Conservation (phyloP, 2,797 vertebrate genomes). For the Cottoperca gobio region DNA sequence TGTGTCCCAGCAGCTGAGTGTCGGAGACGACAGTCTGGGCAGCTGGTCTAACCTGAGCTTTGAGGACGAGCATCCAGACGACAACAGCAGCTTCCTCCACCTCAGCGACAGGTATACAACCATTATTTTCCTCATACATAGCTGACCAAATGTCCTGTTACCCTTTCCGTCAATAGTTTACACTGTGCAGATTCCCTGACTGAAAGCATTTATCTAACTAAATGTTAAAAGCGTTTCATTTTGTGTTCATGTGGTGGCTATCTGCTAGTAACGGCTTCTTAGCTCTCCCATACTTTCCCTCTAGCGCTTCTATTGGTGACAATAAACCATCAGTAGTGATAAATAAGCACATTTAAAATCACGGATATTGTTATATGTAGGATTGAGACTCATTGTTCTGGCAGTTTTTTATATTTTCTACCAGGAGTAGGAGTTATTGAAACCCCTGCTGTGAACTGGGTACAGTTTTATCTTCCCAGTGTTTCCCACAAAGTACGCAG, state of each 20-base stretch:
- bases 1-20: slow-evolving; percentile 93
- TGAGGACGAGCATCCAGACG: slow-evolving; percentile 96
- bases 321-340: neutral
- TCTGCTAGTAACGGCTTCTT: neutral
- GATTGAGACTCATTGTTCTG: neutral
- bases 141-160: neutral
- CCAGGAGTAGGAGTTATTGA: neutral
- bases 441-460: neutral
- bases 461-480: neutral
- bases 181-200: neutral
- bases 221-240: neutral
- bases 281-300: neutral
- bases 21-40: slow-evolving; percentile 96
- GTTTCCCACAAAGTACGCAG: neutral
- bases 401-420: neutral
- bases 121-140: neutral
- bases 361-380: neutral
- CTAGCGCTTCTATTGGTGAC: neutral
- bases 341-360: neutral
- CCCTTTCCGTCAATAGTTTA: neutral
- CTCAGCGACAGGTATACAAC: slow-evolving; percentile 94
- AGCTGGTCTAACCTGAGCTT: slow-evolving; percentile 99
- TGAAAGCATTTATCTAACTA: neutral
- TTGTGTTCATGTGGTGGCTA: neutral
- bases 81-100: slow-evolving; percentile 98